Conservation (phyloP, 2,888 invertebrate species). For the Oscheius sp. region DNA sequence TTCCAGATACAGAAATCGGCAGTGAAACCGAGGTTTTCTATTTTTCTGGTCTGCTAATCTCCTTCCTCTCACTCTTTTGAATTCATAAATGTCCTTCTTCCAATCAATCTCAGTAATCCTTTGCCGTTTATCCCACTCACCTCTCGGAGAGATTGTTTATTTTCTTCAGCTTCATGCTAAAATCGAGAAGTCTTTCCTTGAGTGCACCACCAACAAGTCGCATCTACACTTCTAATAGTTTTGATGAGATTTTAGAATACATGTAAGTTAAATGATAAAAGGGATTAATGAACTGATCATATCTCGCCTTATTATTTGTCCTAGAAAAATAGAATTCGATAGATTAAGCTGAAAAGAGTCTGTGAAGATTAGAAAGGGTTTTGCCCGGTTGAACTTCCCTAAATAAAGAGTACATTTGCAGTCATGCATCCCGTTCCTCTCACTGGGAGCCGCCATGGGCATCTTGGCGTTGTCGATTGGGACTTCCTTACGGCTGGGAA, state of each 20-base stretch:
- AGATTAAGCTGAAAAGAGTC: neutral
- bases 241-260: conserved; percentile 50
- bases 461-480: conserved; percentile 78
- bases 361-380: neutral
- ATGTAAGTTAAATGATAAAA: conserved; percentile 34
- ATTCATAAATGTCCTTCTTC: too few relatives aligned
- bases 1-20: too few relatives aligned
- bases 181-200: conserved; percentile 47
- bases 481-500: conserved; percentile 90
- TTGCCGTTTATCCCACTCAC: too few relatives aligned
- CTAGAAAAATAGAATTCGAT: neutral
- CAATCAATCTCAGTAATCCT: too few relatives aligned
- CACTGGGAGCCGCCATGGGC: conserved; percentile 87
- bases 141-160: too few relatives aligned
- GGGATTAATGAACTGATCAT: neutral
- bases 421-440: conserved; percentile 55
- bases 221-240: conserved; percentile 44
- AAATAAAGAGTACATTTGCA: conserved; percentile 36
- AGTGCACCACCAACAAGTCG: conserved; percentile 34
- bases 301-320: neutral
- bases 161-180: conserved; percentile 46
- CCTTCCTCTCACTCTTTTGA: too few relatives aligned
- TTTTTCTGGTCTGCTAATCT: too few relatives aligned
- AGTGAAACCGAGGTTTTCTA: too few relatives aligned
- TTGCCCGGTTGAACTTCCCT: too few relatives aligned